These are phyloP conservation scores for Euthynnus affinis DNA, from an alignment of 2,797 vertebrate genomes.

Conservation along the genomic window DNA sequence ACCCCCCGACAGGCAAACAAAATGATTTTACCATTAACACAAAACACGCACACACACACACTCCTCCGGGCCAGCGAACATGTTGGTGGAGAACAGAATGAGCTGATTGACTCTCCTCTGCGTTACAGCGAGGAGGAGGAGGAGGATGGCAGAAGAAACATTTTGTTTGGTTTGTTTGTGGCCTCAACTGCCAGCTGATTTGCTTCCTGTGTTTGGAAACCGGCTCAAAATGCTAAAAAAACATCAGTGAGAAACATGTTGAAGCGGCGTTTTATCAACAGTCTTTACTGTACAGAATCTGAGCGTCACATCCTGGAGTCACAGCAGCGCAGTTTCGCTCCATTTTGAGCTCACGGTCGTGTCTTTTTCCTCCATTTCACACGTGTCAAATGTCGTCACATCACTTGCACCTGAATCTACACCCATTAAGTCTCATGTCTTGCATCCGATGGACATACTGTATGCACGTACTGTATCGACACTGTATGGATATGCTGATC, in stretches of 20 bases:
- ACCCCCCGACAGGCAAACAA: conserved; percentile 62
- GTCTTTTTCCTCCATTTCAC: too few relatives aligned
- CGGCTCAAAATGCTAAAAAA: background rate
- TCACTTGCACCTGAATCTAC: too few relatives aligned
- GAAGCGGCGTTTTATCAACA: background rate
- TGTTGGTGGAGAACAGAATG: background rate
- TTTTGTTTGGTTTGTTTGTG: background rate
- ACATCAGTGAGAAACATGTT: background rate
- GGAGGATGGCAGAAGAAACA: too few relatives aligned
- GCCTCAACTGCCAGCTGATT: background rate
- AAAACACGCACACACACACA: conserved; percentile 32
- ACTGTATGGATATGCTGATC: too few relatives aligned
- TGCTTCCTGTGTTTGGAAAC: background rate
- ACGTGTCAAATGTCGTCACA: too few relatives aligned
- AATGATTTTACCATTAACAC: conserved; percentile 67
- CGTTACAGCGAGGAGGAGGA: background rate
- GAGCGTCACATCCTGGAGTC: too few relatives aligned
- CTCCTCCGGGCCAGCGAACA: conserved; percentile 21
- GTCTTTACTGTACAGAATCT: background rate
- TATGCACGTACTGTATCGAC: too few relatives aligned
- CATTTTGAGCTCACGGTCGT: too few relatives aligned
- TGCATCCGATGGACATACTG: too few relatives aligned
- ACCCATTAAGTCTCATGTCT: too few relatives aligned
- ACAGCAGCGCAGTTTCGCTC: too few relatives aligned
- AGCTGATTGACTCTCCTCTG: conserved; percentile 11